Conservation (phyloP, 2,797 vertebrate species). For the Chanos chanos region DNA sequence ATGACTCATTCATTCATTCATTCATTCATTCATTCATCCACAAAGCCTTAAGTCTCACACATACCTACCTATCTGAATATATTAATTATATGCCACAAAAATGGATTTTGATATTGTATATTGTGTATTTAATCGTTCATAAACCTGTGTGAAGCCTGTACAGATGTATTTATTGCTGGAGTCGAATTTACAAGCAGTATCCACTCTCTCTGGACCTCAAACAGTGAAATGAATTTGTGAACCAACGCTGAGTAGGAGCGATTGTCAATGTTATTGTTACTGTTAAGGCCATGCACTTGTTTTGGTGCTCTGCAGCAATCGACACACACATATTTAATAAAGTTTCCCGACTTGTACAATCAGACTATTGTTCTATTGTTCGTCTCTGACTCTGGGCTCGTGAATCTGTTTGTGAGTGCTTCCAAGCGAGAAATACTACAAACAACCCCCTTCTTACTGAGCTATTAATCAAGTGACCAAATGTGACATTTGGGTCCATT, state of each 20-base stretch:
- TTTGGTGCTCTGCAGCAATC: constrained; percentile 73
- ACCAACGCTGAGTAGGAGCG: constrained; percentile 71
- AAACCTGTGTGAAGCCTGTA: no score
- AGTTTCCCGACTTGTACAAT: constrained; percentile 62
- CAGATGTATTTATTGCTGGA: background rate
- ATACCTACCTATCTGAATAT: no score
- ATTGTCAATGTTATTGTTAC: constrained; percentile 72
- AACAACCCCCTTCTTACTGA: constrained; percentile 10
- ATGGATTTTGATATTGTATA: no score
- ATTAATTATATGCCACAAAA: background rate
- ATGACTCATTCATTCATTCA: no score
- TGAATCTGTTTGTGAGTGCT: constrained; percentile 5
- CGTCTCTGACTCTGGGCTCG: constrained; percentile 15
- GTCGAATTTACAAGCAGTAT: constrained; percentile 58
- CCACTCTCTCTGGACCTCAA: constrained; percentile 47
- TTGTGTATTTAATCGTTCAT: no score
- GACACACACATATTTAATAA: constrained; percentile 75
- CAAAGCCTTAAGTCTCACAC: no score
- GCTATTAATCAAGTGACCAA: background rate
- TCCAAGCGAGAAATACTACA: constrained; percentile 6
- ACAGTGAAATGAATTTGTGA: constrained; percentile 64
- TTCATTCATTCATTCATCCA: no score
- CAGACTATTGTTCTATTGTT: constrained; percentile 58
- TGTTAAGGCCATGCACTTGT: constrained; percentile 64
- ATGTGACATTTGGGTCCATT: no score